These are phyloP conservation scores for Cryptus viduatorius DNA, from an alignment of 2,888 invertebrate species.

Conservation along the genomic window DNA sequence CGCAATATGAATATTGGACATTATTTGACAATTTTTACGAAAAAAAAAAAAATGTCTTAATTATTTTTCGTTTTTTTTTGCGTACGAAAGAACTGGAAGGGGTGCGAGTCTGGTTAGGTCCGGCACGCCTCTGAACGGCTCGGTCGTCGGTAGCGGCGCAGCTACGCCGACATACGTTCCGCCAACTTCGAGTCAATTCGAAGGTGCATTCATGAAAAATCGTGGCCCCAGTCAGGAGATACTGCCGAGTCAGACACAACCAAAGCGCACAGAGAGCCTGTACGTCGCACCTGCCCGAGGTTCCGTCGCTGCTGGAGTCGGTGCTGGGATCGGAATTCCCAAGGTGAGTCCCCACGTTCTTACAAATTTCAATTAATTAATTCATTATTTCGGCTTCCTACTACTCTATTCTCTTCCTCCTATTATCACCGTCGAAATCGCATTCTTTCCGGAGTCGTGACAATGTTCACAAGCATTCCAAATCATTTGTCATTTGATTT, in stretches of 20 bases:
- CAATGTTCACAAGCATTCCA: not conserved
- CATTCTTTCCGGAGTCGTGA: not conserved
- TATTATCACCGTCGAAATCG: not conserved
- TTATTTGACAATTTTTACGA: not conserved
- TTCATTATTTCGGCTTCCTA: slow-evolving; percentile 42
- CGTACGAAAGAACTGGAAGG: slow-evolving; percentile 83
- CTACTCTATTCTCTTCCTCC: not conserved
- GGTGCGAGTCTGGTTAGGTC: slow-evolving; percentile 86
- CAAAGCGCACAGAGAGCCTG: slow-evolving; percentile 96
- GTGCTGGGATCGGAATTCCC: slow-evolving; percentile 71
- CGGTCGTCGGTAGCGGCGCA: slow-evolving; percentile 86
- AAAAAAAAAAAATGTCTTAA: not conserved
- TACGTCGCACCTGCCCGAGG: slow-evolving; percentile 88
- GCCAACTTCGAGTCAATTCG: slow-evolving; percentile 88
- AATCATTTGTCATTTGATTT: not conserved
- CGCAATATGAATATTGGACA: no score
- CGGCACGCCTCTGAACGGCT: slow-evolving; percentile 82
- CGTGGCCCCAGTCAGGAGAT: slow-evolving; percentile 95
- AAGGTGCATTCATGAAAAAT: slow-evolving; percentile 93
- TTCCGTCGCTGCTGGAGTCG: slow-evolving; percentile 81
- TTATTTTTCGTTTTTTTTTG: not conserved
- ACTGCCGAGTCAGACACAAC: slow-evolving; percentile 94
- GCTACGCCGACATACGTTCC: slow-evolving; percentile 86
- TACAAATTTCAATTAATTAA: slow-evolving; percentile 9
- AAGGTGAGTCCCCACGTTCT: slow-evolving; percentile 77